Evolutionary conservation across 2,888 invertebrate species (phyloP).

Genomic region (Ectemnius lituratus): DNA sequence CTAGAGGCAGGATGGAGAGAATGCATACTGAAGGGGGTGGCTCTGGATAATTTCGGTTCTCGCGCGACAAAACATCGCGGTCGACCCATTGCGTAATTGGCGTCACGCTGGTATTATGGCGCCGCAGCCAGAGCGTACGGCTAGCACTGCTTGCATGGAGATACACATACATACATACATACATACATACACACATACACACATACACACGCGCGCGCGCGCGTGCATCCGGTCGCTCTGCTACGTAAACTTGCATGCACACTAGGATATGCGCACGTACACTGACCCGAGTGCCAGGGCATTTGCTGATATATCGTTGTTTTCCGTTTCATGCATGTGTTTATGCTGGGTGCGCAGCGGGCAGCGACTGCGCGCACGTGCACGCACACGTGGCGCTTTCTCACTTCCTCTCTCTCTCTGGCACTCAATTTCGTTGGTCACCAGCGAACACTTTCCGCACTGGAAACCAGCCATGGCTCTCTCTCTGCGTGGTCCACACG

Average conservation of each 20-base stretch:
- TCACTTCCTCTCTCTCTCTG: background rate
- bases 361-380: slow-evolving; percentile 31
- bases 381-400: slow-evolving; percentile 5
- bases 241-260: too few relatives aligned
- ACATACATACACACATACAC: background rate
- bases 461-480: slow-evolving; percentile 39
- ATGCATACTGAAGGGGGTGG: background rate
- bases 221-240: background rate
- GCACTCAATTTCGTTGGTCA: too few relatives aligned
- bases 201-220: background rate
- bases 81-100: slow-evolving; percentile 69
- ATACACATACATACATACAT: background rate
- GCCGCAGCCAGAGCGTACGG: slow-evolving; percentile 42
- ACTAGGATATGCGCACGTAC: too few relatives aligned
- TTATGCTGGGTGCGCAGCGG: slow-evolving; percentile 39
- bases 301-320: slow-evolving; percentile 33
- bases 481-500: slow-evolving; percentile 40
- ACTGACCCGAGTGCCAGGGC: background rate
- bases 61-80: slow-evolving; percentile 67
- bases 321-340: slow-evolving; percentile 40
- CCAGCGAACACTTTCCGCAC: slow-evolving; percentile 1
- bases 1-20: too few relatives aligned
- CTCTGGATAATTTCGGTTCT: slow-evolving; percentile 65
- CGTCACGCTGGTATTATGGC: slow-evolving; percentile 65
- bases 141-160: slow-evolving; percentile 26